Evolutionary conservation across 2,113 vertebrate species (phyloP).

Genomic region (Sinocyclocheilus rhinocerous): DNA sequence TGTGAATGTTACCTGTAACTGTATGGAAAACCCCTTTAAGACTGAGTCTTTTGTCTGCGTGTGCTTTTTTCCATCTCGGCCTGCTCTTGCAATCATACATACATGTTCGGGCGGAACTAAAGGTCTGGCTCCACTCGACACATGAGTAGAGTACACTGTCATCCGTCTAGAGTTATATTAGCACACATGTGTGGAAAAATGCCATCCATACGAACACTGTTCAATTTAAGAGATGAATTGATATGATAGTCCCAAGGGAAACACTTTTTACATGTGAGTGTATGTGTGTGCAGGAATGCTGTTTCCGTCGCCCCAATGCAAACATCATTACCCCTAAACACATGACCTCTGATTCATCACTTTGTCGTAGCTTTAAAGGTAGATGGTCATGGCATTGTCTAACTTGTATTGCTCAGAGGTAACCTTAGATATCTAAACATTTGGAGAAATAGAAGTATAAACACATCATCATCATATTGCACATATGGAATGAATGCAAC

Average conservation of each 20-base stretch:
- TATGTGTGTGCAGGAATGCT: conserved; percentile 25
- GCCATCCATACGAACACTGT: neutral
- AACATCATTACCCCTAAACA: conserved; percentile 22
- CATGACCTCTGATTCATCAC: conserved; percentile 32
- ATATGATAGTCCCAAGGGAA: conserved; percentile 20
- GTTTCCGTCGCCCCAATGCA: neutral
- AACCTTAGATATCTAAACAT: neutral
- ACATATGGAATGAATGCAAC: neutral
- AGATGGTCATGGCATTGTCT: neutral
- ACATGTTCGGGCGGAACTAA: conserved; percentile 53
- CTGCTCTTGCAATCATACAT: conserved; percentile 29
- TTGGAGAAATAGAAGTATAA: neutral
- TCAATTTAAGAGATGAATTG: conserved; percentile 21
- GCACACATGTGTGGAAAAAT: conserved; percentile 19
- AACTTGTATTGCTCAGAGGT: neutral
- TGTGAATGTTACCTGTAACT: conserved; percentile 22
- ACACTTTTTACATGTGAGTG: conserved; percentile 6
- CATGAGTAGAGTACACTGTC: conserved; percentile 49
- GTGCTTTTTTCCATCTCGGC: conserved; percentile 3
- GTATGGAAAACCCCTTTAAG: conserved; percentile 22
- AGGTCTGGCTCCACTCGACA: conserved; percentile 55
- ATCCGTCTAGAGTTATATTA: conserved; percentile 47
- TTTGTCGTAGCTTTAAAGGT: neutral
- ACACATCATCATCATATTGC: neutral
- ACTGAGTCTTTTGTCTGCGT: neutral